Percentiles rank a stretch among this genome's conserved stretches.
Evolutionary conservation across 2,113 vertebrate species (phyloP).

Genomic region (Cyrtonyx montezumae): DNA sequence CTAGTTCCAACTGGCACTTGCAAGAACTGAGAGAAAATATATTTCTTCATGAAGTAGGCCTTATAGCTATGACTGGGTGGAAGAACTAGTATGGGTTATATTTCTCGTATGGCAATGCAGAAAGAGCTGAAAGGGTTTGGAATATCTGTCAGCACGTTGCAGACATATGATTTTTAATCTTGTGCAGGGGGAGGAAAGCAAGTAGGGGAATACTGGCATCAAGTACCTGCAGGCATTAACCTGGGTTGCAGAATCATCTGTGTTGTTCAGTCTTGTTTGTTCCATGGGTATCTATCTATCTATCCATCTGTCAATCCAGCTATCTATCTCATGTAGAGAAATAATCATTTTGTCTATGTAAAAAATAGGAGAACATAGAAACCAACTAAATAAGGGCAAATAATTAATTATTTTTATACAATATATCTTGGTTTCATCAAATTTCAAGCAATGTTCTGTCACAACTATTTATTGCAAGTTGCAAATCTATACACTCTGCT

Average conservation of each 20-base stretch:
- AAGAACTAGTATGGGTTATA: neutral
- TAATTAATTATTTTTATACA: neutral
- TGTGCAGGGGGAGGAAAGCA: neutral
- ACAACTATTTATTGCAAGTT: neutral
- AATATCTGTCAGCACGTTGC: neutral
- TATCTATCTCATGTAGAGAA: neutral
- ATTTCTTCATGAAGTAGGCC: neutral
- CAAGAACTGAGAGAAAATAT: neutral
- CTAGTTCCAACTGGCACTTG: slow-evolving; percentile 3
- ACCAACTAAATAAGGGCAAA: neutral
- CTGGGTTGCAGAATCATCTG: neutral
- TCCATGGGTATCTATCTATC: neutral
- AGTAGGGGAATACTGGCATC: neutral
- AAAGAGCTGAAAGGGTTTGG: neutral
- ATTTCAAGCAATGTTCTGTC: neutral
- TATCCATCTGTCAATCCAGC: neutral
- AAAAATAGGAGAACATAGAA: neutral
- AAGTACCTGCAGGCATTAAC: neutral
- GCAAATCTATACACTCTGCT: neutral
- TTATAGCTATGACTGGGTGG: neutral
- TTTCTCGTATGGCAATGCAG: neutral
- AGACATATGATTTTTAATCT: neutral
- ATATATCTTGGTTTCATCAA: neutral
- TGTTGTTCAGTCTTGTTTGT: neutral
- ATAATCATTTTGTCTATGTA: neutral